phyloP scores from a whole-genome alignment of 1,140 invertebrate species.

The Hyposmocoma kahamanoa region DNA sequence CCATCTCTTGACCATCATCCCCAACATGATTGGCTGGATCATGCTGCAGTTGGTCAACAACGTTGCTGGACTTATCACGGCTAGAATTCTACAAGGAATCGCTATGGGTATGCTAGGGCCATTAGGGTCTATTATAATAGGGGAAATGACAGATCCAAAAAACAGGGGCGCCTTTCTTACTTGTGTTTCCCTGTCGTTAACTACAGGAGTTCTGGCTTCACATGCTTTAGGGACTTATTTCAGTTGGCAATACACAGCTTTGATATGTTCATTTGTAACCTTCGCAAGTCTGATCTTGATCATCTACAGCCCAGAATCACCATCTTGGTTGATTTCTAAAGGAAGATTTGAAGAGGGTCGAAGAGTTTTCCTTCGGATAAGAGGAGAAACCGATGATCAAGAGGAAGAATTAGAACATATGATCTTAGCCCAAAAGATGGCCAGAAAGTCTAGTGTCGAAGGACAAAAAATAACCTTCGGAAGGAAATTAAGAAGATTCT shows the following conservation, averaged over 20 bases:
- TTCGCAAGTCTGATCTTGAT: slow-evolving; percentile 48
- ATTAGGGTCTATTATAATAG: slow-evolving; percentile 57
- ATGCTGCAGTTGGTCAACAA: slow-evolving; percentile 41
- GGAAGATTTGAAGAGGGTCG: slow-evolving; percentile 47
- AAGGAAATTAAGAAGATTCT: slow-evolving; percentile 26
- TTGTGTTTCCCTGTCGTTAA: slow-evolving; percentile 51
- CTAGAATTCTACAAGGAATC: slow-evolving; percentile 52
- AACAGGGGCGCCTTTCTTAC: slow-evolving; percentile 56
- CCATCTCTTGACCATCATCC: slow-evolving; percentile 44
- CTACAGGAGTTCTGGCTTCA: slow-evolving; percentile 49
- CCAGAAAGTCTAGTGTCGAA: slow-evolving; percentile 38
- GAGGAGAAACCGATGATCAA: slow-evolving; percentile 37
- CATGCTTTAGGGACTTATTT: slow-evolving; percentile 46
- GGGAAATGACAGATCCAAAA: slow-evolving; percentile 64
- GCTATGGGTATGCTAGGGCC: slow-evolving; percentile 63
- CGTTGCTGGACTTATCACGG: slow-evolving; percentile 44
- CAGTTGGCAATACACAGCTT: slow-evolving; percentile 52
- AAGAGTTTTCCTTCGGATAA: slow-evolving; percentile 49
- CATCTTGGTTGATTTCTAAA: slow-evolving; percentile 55
- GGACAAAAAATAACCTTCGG: slow-evolving; percentile 28
- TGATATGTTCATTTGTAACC: slow-evolving; percentile 54
- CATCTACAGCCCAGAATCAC: slow-evolving; percentile 55
- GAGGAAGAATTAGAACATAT: slow-evolving; percentile 51
- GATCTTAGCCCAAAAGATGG: slow-evolving; percentile 43
- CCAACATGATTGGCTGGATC: slow-evolving; percentile 50